phyloP scores from a whole-genome alignment of 2,113 vertebrate genomes.

The Channa maculata region DNA sequence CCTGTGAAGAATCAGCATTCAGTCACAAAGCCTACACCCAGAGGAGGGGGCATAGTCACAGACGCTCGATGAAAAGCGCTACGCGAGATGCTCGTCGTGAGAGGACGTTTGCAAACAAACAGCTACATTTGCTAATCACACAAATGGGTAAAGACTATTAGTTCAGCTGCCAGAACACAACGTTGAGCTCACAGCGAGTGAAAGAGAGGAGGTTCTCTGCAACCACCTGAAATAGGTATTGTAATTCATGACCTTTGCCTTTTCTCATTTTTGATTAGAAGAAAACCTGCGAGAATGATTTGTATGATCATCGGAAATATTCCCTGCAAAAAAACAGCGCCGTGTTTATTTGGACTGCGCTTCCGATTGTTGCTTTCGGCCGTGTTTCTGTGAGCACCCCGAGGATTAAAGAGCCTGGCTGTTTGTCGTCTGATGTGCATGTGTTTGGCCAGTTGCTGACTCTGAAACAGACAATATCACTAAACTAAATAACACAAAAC shows the following conservation, averaged over 20 bases:
- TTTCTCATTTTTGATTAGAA: constrained; percentile 15
- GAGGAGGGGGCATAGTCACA: too few species aligned
- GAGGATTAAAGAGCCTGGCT: constrained; percentile 3
- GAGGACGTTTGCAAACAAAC: constrained; percentile 17
- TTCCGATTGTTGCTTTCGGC: constrained; percentile 11
- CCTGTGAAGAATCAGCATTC: too few species aligned
- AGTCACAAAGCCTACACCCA: too few species aligned
- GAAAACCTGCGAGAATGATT: constrained; percentile 10
- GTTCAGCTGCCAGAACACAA: constrained; percentile 16
- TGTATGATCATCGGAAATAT: constrained; percentile 21
- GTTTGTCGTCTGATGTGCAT: neutral
- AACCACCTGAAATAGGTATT: constrained; percentile 26
- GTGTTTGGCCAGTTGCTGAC: neutral
- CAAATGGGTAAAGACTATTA: constrained; percentile 22
- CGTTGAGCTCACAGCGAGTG: constrained; percentile 20
- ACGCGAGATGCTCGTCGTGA: constrained; percentile 22
- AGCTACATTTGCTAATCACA: neutral
- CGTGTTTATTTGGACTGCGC: constrained; percentile 11
- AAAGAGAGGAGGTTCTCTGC: constrained; percentile 8
- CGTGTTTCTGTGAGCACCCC: neutral
- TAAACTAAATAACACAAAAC: too few species aligned
- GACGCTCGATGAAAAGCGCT: too few species aligned
- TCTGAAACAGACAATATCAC: too few species aligned
- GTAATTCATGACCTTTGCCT: constrained; percentile 18
- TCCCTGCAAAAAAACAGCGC: constrained; percentile 5